phyloP scores from a whole-genome alignment of 2,797 vertebrate genomes.

The Muraenolepis orangiensis region DNA sequence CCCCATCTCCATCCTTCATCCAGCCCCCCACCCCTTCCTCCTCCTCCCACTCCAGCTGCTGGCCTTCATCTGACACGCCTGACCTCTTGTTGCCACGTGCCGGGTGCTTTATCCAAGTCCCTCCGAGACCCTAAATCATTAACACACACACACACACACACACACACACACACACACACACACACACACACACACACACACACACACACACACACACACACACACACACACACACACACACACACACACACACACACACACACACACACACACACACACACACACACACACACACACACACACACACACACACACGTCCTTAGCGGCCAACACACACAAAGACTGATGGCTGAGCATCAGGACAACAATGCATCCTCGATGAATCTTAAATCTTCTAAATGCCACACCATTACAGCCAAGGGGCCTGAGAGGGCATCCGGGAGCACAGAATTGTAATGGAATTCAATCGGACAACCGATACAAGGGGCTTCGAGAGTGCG shows the following conservation, averaged over 20 bases:
- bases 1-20: conserved; percentile 11
- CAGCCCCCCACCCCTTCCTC: conserved; percentile 1
- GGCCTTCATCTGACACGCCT: conserved; percentile 48
- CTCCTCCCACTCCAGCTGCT: conserved; percentile 55
- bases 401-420: neutral
- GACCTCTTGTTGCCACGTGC: conserved; percentile 57
- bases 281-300: conserved; percentile 10
- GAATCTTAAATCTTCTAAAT: neutral
- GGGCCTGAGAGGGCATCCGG: conserved; percentile 14
- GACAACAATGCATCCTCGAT: neutral
- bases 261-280: conserved; percentile 17
- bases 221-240: neutral
- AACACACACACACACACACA: conserved; percentile 19
- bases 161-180: conserved; percentile 16
- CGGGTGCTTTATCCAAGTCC: conserved; percentile 48
- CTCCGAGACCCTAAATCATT: conserved; percentile 61
- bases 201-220: conserved; percentile 34
- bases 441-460: conserved; percentile 28
- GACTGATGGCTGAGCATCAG: neutral
- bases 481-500: conserved; percentile 11
- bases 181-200: conserved; percentile 11
- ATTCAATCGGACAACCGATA: conserved; percentile 4
- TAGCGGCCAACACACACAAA: neutral
- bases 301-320: conserved; percentile 4
- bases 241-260: neutral